These are phyloP conservation scores for Electrophaes corylata DNA, from an alignment of 2,888 invertebrate species.

Conservation along the genomic window DNA sequence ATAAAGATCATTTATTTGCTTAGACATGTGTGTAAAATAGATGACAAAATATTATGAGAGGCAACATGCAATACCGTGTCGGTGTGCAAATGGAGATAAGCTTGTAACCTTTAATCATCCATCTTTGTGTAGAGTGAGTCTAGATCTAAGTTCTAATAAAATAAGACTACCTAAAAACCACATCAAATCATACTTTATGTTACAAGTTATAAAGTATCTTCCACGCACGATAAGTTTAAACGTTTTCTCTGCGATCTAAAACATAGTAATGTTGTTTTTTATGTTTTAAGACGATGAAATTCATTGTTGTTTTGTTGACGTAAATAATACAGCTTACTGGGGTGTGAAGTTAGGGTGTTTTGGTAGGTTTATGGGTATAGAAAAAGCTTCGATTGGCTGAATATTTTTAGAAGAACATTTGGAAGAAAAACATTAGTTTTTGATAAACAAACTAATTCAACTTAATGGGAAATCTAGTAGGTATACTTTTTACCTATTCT, in stretches of 20 bases:
- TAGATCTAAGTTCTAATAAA: slow-evolving; percentile 27
- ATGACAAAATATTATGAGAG: too few species aligned
- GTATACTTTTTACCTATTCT: too few species aligned
- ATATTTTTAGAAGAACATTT: too few species aligned
- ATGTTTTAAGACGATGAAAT: slow-evolving; percentile 17
- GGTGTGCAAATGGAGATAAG: too few species aligned
- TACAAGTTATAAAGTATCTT: slow-evolving; percentile 23
- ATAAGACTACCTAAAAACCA: slow-evolving; percentile 33
- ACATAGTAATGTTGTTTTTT: slow-evolving; percentile 21
- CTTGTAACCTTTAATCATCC: too few species aligned
- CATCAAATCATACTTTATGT: slow-evolving; percentile 40
- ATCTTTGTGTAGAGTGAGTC: too few species aligned
- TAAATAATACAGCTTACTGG: neutral
- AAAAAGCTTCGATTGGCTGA: neutral
- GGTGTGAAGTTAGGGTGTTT: neutral
- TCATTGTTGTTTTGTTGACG: slow-evolving; percentile 13
- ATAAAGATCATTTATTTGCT: too few species aligned
- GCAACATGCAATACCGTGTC: too few species aligned
- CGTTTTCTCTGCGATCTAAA: slow-evolving; percentile 31
- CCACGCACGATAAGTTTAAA: slow-evolving; percentile 37
- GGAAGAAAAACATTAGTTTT: too few species aligned
- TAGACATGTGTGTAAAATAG: too few species aligned
- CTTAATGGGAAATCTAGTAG: too few species aligned
- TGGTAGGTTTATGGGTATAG: neutral
- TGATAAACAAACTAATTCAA: too few species aligned